Conservation (phyloP, 2,888 invertebrate species). For the Ochropleura leucogaster region DNA sequence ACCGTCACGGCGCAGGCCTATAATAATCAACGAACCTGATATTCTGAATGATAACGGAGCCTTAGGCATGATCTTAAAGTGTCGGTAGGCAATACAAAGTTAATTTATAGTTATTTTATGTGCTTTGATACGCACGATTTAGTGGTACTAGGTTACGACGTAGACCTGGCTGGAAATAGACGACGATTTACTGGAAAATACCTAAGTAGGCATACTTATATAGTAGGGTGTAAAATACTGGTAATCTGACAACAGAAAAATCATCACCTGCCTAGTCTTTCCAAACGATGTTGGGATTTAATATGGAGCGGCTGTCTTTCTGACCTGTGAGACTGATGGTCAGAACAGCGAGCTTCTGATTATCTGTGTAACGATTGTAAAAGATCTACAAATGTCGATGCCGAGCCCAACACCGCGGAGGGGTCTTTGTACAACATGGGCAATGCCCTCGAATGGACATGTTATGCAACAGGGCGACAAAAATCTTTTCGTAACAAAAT, state of each 20-base stretch:
- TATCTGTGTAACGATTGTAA: neutral
- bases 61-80: conserved; percentile 43
- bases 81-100: conserved; percentile 30
- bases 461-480: neutral
- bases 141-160: conserved; percentile 28
- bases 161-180: conserved; percentile 7
- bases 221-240: neutral
- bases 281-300: neutral
- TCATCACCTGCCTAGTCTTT: neutral
- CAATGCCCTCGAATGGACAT: neutral
- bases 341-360: neutral
- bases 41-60: conserved; percentile 43
- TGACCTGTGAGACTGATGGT: neutral
- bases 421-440: neutral
- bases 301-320: neutral
- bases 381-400: neutral
- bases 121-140: conserved; percentile 37
- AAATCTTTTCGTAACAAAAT: neutral
- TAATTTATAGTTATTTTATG: conserved; percentile 46
- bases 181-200: neutral
- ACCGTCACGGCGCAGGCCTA: conserved; percentile 22
- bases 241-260: neutral
- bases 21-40: conserved; percentile 38
- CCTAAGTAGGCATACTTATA: neutral
- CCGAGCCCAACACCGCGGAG: too few relatives aligned